Percentiles rank a stretch among this genome's conserved stretches.
These are phyloP conservation scores for Pandemis heparana DNA, from an alignment of 2,888 invertebrate species.

Conservation along the genomic window DNA sequence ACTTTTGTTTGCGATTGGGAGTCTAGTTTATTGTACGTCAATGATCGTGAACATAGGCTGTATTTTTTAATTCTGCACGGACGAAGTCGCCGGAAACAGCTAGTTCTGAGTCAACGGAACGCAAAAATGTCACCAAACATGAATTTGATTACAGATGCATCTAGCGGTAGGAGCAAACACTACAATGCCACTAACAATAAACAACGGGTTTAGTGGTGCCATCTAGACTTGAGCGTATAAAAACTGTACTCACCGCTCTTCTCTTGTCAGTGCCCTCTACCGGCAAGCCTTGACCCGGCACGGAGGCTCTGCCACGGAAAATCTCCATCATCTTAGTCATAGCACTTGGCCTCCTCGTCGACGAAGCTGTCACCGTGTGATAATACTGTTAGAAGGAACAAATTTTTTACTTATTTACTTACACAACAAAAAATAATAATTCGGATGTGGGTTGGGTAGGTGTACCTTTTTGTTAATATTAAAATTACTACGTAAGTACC, in stretches of 20 bases:
- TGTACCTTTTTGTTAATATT: background rate
- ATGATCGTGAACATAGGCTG: too few species aligned
- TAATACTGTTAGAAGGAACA: constrained; percentile 84
- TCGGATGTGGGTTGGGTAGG: background rate
- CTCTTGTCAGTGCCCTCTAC: constrained; percentile 64
- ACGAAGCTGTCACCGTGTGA: constrained; percentile 89
- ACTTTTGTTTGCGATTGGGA: too few species aligned
- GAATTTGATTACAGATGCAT: background rate
- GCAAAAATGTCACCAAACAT: too few species aligned
- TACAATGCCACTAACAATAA: background rate
- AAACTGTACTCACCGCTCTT: constrained; percentile 65
- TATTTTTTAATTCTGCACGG: too few species aligned
- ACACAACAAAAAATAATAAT: background rate
- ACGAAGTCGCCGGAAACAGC: too few species aligned
- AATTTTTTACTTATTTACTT: background rate
- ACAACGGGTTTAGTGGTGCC: background rate
- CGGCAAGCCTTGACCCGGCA: constrained; percentile 58
- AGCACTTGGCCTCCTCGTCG: constrained; percentile 88
- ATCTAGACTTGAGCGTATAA: background rate
- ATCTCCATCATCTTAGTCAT: constrained; percentile 97
- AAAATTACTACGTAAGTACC: too few species aligned
- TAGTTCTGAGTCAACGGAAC: too few species aligned
- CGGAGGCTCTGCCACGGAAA: constrained; percentile 87
- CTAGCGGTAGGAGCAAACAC: background rate
- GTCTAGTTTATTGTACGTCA: too few species aligned